Conservation (phyloP, 2,797 vertebrate genomes). For the Catamblyrhynchus diadema region DNA sequence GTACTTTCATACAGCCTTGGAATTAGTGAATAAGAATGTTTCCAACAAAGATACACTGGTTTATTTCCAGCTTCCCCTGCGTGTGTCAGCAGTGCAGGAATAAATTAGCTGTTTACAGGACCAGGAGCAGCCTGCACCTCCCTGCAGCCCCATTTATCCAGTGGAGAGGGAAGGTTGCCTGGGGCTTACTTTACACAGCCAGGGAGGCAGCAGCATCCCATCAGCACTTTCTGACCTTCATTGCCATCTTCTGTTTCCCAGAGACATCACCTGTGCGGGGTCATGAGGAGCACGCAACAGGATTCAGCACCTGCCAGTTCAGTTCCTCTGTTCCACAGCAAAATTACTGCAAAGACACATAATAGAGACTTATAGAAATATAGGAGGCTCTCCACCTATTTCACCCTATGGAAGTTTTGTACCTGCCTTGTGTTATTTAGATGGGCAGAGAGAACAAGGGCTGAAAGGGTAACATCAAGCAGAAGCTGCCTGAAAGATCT, state of each 20-base stretch:
- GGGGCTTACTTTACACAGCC: not conserved
- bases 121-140: not conserved
- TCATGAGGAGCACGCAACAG: not conserved
- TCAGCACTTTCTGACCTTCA: rapidly evolving
- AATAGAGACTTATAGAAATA: not conserved
- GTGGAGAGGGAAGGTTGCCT: not conserved
- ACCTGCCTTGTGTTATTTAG: not conserved
- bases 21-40: not conserved
- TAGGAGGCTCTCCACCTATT: not conserved
- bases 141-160: not conserved
- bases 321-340: not conserved
- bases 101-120: not conserved
- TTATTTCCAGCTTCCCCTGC: not conserved
- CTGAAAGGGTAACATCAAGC: not conserved
- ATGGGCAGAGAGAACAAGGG: not conserved
- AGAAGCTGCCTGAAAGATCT: not conserved
- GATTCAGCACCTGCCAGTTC: rapidly evolving
- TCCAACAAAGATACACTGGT: not conserved
- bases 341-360: not conserved
- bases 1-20: not conserved
- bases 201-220: not conserved
- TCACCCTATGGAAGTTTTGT: not conserved
- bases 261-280: too few relatives aligned
- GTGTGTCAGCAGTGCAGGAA: not conserved
- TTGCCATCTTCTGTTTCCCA: not conserved